Evolutionary conservation across 2,113 vertebrate species (phyloP).

Genomic region (Shinisaurus crocodilurus): DNA sequence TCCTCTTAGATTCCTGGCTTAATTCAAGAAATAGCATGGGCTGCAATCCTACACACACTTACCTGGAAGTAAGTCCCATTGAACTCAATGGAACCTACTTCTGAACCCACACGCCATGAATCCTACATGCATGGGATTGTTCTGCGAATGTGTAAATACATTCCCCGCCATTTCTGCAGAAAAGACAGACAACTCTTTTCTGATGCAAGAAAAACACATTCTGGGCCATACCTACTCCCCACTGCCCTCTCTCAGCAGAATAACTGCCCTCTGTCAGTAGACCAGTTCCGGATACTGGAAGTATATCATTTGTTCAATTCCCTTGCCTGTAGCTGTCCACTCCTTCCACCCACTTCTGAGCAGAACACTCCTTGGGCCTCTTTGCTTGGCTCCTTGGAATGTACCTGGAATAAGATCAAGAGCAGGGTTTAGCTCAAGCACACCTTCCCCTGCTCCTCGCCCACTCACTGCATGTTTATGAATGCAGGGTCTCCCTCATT

Average conservation of each 20-base stretch:
- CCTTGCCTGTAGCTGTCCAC: conserved; percentile 9
- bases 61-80: neutral
- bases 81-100: neutral
- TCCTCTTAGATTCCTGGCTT: neutral
- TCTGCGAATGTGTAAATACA: too few relatives aligned
- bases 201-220: neutral
- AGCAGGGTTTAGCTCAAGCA: too few relatives aligned
- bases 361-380: conserved; percentile 23
- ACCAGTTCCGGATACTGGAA: neutral
- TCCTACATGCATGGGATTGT: too few relatives aligned
- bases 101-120: too few relatives aligned
- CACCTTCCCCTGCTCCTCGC: too few relatives aligned
- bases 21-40: neutral
- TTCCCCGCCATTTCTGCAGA: neutral
- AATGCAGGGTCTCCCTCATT: neutral
- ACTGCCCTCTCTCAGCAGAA: too few relatives aligned
- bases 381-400: neutral
- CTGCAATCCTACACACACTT: neutral
- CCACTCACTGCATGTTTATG: too few relatives aligned
- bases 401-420: neutral
- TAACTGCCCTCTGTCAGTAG: neutral
- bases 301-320: neutral
- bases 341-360: conserved; percentile 10
- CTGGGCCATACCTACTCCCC: neutral
- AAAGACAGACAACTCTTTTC: neutral